Percentiles rank a stretch among this genome's conserved stretches.
Conservation (phyloP, 2,113 vertebrate species). For the Paedocypris sp. region DNA sequence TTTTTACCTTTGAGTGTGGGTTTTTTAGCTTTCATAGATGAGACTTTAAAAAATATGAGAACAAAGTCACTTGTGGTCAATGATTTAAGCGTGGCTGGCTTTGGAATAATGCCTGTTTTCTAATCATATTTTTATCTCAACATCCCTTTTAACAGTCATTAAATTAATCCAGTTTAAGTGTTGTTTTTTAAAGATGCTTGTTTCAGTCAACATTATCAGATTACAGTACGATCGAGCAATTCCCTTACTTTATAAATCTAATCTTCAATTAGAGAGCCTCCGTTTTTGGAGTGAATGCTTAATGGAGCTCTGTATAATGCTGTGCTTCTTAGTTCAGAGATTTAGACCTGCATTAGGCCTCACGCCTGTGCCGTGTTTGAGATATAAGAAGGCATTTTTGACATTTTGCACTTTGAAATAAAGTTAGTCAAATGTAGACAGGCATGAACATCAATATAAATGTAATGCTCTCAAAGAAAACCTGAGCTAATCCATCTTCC, state of each 20-base stretch:
- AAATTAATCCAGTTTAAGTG: too few relatives aligned
- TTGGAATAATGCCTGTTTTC: too few relatives aligned
- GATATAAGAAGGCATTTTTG: slow-evolving; percentile 39
- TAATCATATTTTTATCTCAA: too few relatives aligned
- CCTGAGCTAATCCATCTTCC: neutral
- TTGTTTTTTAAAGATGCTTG: neutral
- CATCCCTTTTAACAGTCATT: too few relatives aligned
- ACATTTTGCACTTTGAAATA: slow-evolving; percentile 31
- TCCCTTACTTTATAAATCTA: neutral
- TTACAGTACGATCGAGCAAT: neutral
- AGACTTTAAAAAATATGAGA: too few relatives aligned
- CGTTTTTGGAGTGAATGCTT: neutral
- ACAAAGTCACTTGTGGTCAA: too few relatives aligned
- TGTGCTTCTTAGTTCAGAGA: slow-evolving; percentile 3
- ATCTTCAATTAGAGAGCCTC: neutral
- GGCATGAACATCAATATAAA: slow-evolving; percentile 40
- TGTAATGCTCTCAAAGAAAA: slow-evolving; percentile 25
- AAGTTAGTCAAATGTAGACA: slow-evolving; percentile 33
- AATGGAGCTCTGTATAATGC: slow-evolving; percentile 12
- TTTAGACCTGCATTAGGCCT: slow-evolving; percentile 27
- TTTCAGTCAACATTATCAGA: too few relatives aligned
- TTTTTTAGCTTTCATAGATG: too few relatives aligned
- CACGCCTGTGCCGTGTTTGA: slow-evolving; percentile 40
- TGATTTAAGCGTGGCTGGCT: too few relatives aligned
- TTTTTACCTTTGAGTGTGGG: too few relatives aligned